A percentile compares a stretch with the other conserved stretches of the same genome.
These are phyloP conservation scores for Macquaria ambigua DNA, from an alignment of 2,113 vertebrate species.

Conservation along the genomic window DNA sequence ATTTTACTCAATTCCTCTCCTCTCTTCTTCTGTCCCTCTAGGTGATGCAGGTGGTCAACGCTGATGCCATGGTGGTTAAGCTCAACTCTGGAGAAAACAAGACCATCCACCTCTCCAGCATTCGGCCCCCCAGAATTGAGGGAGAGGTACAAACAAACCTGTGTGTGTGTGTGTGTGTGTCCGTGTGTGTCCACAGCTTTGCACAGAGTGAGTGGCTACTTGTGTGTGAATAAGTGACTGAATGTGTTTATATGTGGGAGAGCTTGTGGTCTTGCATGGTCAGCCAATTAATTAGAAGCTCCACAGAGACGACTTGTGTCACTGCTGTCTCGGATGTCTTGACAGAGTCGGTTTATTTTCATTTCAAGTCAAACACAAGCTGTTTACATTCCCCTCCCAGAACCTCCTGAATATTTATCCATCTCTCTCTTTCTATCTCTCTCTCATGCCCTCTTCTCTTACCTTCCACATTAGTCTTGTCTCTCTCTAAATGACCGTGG, in stretches of 20 bases:
- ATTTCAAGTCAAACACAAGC: slow-evolving; percentile 21
- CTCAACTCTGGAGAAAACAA: slow-evolving; percentile 95
- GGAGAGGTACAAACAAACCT: slow-evolving; percentile 87
- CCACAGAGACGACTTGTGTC: slow-evolving; percentile 14
- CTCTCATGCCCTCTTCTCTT: not conserved
- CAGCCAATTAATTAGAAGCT: slow-evolving; percentile 37
- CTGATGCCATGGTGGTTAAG: slow-evolving; percentile 95
- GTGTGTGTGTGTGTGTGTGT: not conserved
- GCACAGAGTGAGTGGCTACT: not conserved
- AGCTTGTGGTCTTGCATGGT: slow-evolving; percentile 13
- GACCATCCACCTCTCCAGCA: slow-evolving; percentile 97
- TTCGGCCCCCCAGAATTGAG: slow-evolving; percentile 93
- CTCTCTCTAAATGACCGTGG: slow-evolving; percentile 27
- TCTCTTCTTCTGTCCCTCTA: slow-evolving; percentile 55
- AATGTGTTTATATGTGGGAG: slow-evolving; percentile 2
- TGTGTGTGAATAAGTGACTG: not conserved
- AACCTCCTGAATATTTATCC: slow-evolving; percentile 33
- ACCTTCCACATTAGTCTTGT: not conserved
- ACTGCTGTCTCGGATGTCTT: not conserved
- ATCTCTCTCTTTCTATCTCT: not conserved
- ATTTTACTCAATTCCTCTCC: not conserved
- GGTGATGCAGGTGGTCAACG: slow-evolving; percentile 98
- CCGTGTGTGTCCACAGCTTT: slow-evolving; percentile 23
- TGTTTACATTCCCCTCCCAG: slow-evolving; percentile 6
- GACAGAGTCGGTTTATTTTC: slow-evolving; percentile 12